phyloP scores from a whole-genome alignment of 2,113 vertebrate genomes.

The sheep (Ovis aries) region ARS-UI_Ramb_v3.0 NC_056054.1:66025001-66025500 shows the following conservation, averaged over 20 bases:
- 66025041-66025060: constrained; percentile 59
- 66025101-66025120: constrained; percentile 54
- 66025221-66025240: constrained; percentile 28
- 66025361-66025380: neutral
- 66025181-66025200: constrained; percentile 64
- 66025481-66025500: neutral
- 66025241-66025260: constrained; percentile 22
- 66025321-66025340: neutral
- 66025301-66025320: constrained; percentile 26
- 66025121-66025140: constrained; percentile 60
- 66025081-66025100: constrained; percentile 65
- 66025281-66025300: constrained; percentile 32
- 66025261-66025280: constrained; percentile 1
- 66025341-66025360: neutral
- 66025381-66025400: neutral
- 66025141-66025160: constrained; percentile 56
- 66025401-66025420: neutral
- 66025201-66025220: constrained; percentile 56
- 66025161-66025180: constrained; percentile 62
- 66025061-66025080: constrained; percentile 52
- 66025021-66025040: constrained; percentile 56
- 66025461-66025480: neutral
- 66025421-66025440: neutral
- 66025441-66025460: neutral
- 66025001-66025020: constrained; percentile 42